phyloP scores from a whole-genome alignment of 2,113 vertebrate genomes.

The Osmerus eperlanus region DNA sequence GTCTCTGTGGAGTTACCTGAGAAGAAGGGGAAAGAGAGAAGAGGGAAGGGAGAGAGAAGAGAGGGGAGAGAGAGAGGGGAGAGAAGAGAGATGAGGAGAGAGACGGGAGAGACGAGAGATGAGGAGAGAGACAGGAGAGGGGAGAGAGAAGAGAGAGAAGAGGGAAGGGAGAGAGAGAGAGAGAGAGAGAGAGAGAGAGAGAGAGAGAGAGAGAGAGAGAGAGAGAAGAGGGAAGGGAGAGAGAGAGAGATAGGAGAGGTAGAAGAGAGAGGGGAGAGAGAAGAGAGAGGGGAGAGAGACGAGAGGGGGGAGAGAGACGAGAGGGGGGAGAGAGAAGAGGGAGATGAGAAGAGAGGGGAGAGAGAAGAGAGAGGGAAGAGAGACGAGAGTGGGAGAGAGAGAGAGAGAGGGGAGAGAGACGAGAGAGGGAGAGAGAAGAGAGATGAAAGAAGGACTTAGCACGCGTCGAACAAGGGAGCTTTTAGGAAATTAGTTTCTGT shows the following conservation, averaged over 20 bases:
- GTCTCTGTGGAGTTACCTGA: constrained; percentile 83
- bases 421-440: background rate
- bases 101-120: no score
- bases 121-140: no score
- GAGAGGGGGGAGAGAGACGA: background rate
- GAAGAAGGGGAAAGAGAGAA: background rate
- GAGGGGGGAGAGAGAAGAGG: background rate
- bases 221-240: no score
- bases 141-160: background rate
- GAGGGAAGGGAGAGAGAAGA: constrained; percentile 9
- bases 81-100: no score
- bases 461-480: no score
- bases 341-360: constrained; percentile 15
- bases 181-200: no score
- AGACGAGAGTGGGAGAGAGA: background rate
- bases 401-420: constrained; percentile 7
- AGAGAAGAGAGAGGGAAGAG: background rate
- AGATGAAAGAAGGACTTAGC: no score
- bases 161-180: background rate
- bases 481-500: no score
- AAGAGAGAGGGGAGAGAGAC: no score
- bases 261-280: no score
- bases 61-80: constrained; percentile 5
- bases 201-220: no score
- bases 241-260: no score